Percentiles rank a stretch among this genome's conserved stretches.
These are phyloP conservation scores for Brenthis hecate DNA, from an alignment of 2,888 invertebrate species.

Conservation along the genomic window DNA sequence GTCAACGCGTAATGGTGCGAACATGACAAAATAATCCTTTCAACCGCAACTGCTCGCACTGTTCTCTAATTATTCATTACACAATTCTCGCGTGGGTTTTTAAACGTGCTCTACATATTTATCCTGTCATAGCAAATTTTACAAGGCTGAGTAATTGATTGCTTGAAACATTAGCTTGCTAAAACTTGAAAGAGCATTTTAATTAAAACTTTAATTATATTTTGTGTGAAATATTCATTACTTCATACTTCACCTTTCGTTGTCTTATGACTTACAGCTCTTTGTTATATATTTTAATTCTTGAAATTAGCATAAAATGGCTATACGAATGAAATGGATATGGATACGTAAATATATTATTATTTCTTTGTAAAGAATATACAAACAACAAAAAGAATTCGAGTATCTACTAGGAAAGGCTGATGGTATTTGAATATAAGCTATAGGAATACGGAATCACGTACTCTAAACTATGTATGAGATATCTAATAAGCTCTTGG, in stretches of 20 bases:
- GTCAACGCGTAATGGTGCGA: slow-evolving; percentile 23
- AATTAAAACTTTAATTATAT: not conserved
- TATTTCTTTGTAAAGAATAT: not conserved
- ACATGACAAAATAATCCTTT: slow-evolving; percentile 31
- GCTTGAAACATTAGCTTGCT: not conserved
- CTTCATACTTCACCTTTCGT: not conserved
- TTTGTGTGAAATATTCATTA: not conserved
- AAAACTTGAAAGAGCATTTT: slow-evolving; percentile 5
- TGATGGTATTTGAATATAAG: slow-evolving; percentile 9
- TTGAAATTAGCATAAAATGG: not conserved
- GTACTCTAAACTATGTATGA: slow-evolving; percentile 24
- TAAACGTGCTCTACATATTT: slow-evolving; percentile 2
- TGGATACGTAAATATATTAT: no score
- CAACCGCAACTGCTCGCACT: slow-evolving; percentile 24
- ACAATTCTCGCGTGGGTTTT: slow-evolving; percentile 19
- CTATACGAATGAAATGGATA: no score
- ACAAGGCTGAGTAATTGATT: slow-evolving; percentile 7
- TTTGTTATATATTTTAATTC: not conserved
- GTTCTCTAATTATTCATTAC: slow-evolving; percentile 16
- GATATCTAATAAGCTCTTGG: slow-evolving; percentile 29
- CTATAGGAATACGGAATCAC: slow-evolving; percentile 6
- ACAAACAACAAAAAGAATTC: not conserved
- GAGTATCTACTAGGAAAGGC: not conserved
- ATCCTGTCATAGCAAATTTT: slow-evolving; percentile 14
- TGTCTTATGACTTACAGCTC: not conserved